A percentile compares a stretch with the other conserved stretches of the same genome.
Evolutionary conservation across 2,888 invertebrate genomes (phyloP).

Genomic region (Lycocerus yunnanus): DNA sequence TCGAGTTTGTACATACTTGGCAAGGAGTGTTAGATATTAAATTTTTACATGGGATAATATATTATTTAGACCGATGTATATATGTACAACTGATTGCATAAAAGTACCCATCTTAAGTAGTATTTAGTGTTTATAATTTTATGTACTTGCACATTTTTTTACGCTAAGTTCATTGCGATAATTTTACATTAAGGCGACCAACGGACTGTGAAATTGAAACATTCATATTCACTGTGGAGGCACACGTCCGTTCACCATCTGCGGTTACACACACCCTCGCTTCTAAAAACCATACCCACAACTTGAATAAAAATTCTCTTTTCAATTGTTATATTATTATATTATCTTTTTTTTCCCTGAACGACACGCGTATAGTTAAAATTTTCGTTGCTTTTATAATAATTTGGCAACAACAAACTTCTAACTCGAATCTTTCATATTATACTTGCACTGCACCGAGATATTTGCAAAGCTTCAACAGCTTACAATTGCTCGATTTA

Average conservation of each 20-base stretch:
- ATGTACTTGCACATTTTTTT: not conserved
- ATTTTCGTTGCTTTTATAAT: not conserved
- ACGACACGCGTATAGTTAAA: not conserved
- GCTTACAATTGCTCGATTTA: no score
- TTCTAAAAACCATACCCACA: slow-evolving; percentile 17
- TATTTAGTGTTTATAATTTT: not conserved
- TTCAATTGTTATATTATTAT: slow-evolving; percentile 1
- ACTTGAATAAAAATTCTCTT: slow-evolving; percentile 26
- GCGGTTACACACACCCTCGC: slow-evolving; percentile 31
- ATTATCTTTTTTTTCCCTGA: not conserved
- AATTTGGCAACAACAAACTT: not conserved
- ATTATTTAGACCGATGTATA: slow-evolving; percentile 1
- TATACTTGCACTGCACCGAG: no score
- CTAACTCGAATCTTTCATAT: no score
- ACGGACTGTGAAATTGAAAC: slow-evolving; percentile 41
- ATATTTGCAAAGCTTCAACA: no score
- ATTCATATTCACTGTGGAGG: slow-evolving; percentile 36
- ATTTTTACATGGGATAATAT: not conserved
- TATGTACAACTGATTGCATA: not conserved
- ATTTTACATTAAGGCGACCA: slow-evolving; percentile 32
- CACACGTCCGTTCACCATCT: slow-evolving; percentile 28
- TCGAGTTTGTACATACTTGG: not conserved
- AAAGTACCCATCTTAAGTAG: not conserved
- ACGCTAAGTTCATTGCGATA: slow-evolving; percentile 17
- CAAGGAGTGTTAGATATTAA: not conserved